Base-by-base conservation (phyloP, 2,797 vertebrate species). In the Acrossocheilus wenchowensis region DNA sequence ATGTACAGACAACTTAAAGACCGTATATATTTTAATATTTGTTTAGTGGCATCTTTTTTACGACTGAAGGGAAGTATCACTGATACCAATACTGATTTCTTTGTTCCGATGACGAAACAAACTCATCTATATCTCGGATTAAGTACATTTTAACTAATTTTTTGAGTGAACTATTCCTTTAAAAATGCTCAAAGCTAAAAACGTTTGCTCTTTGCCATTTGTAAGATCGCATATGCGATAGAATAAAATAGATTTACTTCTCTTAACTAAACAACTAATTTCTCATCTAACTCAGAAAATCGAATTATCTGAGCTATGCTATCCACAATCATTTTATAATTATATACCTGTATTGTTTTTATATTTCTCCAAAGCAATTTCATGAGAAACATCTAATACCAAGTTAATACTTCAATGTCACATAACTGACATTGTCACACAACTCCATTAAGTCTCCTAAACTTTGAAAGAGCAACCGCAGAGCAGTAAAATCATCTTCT, bases 401-500 rank as follows among this genome's bases (percentile, higher is more conserved):
- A 78, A 60, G 36, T 43, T 78, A 34, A 77, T 21, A 57, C 50
- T 71, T 82, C n/a, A 66, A 50, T 23, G 26, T 23, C 79, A 68
- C 17, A 66, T 41, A 60, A 43, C 68, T 52, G 74, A 78, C 62
- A 34, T 66, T 66, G 26, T 66, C 62, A 66, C 62, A 66, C 3
- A 78, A 57, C 34, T 74, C 4, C 23, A 57, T 39, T 39, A 78
- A 36, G 30, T 57, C 19, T 78, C 14, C 23, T 17, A 15, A 21
- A 30, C 39, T 45, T 73, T 73, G 9, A 57, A 82, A 82, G 68
- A 30, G n/a, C 45, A 71, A 26, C 66, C 34, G 10, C 73, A 71
- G 23, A 72, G n/a, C 71, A 57, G 17, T 72, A 82, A 71, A 72
- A 82, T 39, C 8, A 5, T 69, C 80, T 82, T 82, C 21, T 11